Evolutionary conservation across 2,888 invertebrate species (phyloP), one percentile per base, ranked within the genome.

Genomic region (Autographa gamma): DNA sequence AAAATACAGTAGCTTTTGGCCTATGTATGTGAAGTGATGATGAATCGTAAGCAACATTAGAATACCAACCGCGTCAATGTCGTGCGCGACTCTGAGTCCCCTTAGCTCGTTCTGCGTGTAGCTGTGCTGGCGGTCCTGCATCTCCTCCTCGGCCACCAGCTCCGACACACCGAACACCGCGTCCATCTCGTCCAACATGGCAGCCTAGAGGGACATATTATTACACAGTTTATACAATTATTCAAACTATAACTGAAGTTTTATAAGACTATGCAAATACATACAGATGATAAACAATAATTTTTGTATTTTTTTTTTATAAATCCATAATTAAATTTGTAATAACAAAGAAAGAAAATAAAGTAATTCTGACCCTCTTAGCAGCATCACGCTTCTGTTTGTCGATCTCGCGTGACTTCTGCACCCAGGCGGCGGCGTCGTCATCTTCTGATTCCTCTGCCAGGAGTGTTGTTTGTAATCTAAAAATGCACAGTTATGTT

Each of bases 171-270:
- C 99, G 96, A 99, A 99, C 90, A 98, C 99, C 81, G 97, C 98
- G 93, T 99, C 99, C 96, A 99, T 96, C 93, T 99, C 99, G 93
- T 99, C 98, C 87, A 99, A 92, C 96, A 98, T 96, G 90, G 98
- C 98, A 31, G 99, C 99, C 98, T 98, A 89, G 9, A 85, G 38
- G 11, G 38, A 0, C 6, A 38, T 38, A 11, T 11, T 38, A 38
- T 11, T 11, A 11, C 0, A 38, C 11, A 11, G 38, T 34, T 34
- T 34, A 3, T 25, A 25, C 2, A 25, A 25, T 3, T 25, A 25
- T 25, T 25, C 25, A 25, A 25, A 3, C 2, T 25, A 25, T 25
- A n/a, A n/a, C 25, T 25, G 25, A 1, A 25, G 25, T 25, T n/a
- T n/a, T n/a, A n/a, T n/a, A n/a, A n/a, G n/a, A n/a, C n/a, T n/a